Evolutionary conservation across 2,113 vertebrate genomes (phyloP), one percentile per base, ranked within the genome.

Genomic region (Psilopogon haemacephalus): DNA sequence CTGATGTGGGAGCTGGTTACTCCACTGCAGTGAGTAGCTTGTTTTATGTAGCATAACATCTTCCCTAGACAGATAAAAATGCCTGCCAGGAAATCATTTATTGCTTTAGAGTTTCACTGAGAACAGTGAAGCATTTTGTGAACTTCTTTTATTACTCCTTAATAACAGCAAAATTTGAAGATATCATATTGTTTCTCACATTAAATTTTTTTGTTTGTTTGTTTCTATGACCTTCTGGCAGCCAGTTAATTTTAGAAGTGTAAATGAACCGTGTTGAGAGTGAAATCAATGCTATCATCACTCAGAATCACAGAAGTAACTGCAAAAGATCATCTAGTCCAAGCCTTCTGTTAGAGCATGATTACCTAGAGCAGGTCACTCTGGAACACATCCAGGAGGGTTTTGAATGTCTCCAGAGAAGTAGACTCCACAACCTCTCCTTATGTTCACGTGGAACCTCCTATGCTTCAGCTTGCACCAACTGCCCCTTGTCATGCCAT

Each of bases 1-100:
- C 38, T 3, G 2, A 24, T 5, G 3, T 0, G 0, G 56, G 40
- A 75, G 11, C 26, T 71, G 59, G 35, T 58, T 70, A 9, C n/a
- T 54, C 28, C 2, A 5, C 56, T 58, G 26, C 42, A 35, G 56
- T 75, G 73, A 50, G 40, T 28, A 65, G 30, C 46, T 50, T 90
- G 40, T n/a, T 81, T 19, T 1, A 1, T 40, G 40, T 33, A 15
- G 15, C 21, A 8, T 46, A 73, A 12, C 11, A 40, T 32, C 44
- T 59, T 88, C 86, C n/a, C 58, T 65, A 84, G 40, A 8, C 24
- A 14, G 26, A 88, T 23, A 72, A 73, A 91, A 75, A 55, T 30
- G 4, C 52, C 65, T 81, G 52, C 35, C 33, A 68, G 44, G 26
- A 78, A 59, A 77, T 56, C 6, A 40, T 82, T 79, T 68, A 56